Evolutionary conservation across 2,113 vertebrate species (phyloP), one percentile per base, ranked within the genome.

Genomic region (Nesoenas mayeri): DNA sequence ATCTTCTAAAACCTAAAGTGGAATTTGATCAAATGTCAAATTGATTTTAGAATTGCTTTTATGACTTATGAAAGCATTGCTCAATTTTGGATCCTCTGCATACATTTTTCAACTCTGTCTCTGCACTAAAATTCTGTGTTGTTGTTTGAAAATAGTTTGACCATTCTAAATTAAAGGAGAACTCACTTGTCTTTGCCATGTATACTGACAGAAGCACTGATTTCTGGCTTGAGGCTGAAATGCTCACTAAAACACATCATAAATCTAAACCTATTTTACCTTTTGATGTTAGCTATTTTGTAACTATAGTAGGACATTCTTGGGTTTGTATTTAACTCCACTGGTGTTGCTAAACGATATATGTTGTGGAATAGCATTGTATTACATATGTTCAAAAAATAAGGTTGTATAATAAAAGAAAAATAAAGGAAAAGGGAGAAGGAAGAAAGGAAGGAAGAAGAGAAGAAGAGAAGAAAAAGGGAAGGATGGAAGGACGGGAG

Each of bases 11-110:
- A 84, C 25, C 47, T 86, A 29, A 88, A 80, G 42, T 34, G 9
- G 71, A 79, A 78, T 88, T 95, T 92, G 47, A 94, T 91, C 67
- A 95, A 92, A 67, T 65, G 56, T 14, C 34, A 93, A 92, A 84
- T 81, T 67, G 72, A 71, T 89, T 95, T 93, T 84, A 64, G 95
- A 88, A 88, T 67, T 64, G 6, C 6, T 89, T 94, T 80, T 67
- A 89, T 78, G 72, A 71, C 42, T 91, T 83, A 74, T 60, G 65
- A 93, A 93, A 93, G 22, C 72, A 77, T 66, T 83, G 54, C 75
- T 83, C 72, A 56, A 13, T 93, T 91, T 89, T 42, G 11, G 22
- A 56, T 57, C 24, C 11, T 69, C 48, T 82, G 44, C 2, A 4
- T 79, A 32, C 74, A 86, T 87, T 91, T 85, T 81, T 74, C 32